Evolutionary conservation across 2,888 invertebrate genomes (phyloP).

Genomic region (Polydesmus complanatus): DNA sequence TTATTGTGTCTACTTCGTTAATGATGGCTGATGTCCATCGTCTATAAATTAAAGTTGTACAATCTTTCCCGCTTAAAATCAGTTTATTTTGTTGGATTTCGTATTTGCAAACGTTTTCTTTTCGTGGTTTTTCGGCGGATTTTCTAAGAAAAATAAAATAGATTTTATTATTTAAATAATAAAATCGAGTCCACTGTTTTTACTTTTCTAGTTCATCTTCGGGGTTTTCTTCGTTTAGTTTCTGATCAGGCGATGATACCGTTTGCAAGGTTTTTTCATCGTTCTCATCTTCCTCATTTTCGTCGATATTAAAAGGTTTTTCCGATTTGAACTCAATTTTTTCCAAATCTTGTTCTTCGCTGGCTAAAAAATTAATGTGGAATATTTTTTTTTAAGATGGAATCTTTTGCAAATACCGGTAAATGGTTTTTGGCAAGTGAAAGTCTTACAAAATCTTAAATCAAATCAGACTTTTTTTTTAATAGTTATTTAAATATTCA

Average conservation of each 20-base stretch:
- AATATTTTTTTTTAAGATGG: too few relatives aligned
- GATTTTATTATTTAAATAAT: not conserved
- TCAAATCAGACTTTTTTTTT: too few relatives aligned
- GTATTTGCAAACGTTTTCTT: not conserved
- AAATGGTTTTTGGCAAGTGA: too few relatives aligned
- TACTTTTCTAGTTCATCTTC: not conserved
- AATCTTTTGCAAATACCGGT: too few relatives aligned
- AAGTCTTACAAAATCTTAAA: too few relatives aligned
- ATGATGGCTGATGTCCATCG: not conserved
- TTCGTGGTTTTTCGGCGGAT: not conserved
- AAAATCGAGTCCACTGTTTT: not conserved
- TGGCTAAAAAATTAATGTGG: too few relatives aligned
- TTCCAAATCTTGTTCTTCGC: too few relatives aligned
- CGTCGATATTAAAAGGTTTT: not conserved
- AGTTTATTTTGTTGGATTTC: not conserved
- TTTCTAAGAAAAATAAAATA: not conserved
- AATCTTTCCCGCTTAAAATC: not conserved
- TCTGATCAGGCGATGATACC: not conserved
- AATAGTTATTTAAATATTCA: too few relatives aligned
- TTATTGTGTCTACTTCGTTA: not conserved
- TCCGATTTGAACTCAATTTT: too few relatives aligned
- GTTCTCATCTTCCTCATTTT: not conserved
- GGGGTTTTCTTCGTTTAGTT: not conserved
- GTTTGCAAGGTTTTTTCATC: not conserved
- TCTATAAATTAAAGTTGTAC: not conserved